Conservation (phyloP, 2,797 vertebrate genomes). For the Myiotriccus ornatus region DNA sequence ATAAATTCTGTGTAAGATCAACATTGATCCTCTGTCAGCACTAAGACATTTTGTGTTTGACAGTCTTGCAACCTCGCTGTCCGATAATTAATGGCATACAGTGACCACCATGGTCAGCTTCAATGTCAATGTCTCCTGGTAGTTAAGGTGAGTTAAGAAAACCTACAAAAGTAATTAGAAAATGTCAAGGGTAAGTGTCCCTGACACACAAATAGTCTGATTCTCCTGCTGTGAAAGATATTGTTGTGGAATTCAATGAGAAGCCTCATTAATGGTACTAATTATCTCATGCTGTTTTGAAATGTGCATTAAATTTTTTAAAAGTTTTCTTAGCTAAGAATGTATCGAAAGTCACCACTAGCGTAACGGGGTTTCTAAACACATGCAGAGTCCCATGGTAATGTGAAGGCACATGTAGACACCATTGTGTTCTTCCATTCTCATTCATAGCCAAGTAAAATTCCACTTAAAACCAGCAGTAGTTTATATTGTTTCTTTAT, state of each 20-base stretch:
- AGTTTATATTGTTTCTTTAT: not conserved
- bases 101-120: slow-evolving; percentile 37
- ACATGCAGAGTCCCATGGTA: not conserved
- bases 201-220: slow-evolving; percentile 73
- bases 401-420: not conserved
- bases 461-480: not conserved
- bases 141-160: slow-evolving; percentile 68
- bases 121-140: slow-evolving; percentile 32
- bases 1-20: not conserved
- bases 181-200: slow-evolving; percentile 80
- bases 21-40: not conserved
- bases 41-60: not conserved
- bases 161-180: slow-evolving; percentile 82
- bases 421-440: not conserved
- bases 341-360: slow-evolving; percentile 29
- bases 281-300: slow-evolving; percentile 79
- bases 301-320: slow-evolving; percentile 62
- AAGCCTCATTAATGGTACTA: slow-evolving; percentile 85
- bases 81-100: slow-evolving; percentile 56
- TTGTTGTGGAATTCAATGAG: slow-evolving; percentile 77
- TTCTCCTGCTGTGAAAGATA: slow-evolving; percentile 78
- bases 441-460: not conserved
- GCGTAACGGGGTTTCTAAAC: slow-evolving; percentile 23
- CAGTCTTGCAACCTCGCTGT: not conserved
- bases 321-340: slow-evolving; percentile 63